Evolutionary conservation across 2,888 invertebrate genomes (phyloP).

Genomic region (Rhopalosiphum nymphaeae): DNA sequence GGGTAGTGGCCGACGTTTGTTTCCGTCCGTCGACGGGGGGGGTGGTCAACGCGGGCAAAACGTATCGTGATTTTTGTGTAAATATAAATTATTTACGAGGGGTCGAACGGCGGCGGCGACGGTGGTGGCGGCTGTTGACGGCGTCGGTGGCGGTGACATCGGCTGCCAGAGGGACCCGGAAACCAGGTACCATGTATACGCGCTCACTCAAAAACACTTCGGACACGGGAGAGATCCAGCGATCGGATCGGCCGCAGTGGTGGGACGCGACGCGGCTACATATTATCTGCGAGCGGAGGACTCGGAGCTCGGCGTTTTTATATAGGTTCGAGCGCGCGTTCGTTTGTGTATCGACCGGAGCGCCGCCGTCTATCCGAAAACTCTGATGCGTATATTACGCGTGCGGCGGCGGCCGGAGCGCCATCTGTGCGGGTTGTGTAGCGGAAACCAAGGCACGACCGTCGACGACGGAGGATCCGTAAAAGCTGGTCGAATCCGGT

Average conservation of each 20-base stretch:
- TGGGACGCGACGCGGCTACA: slow-evolving; percentile 40
- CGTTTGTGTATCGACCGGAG: not conserved
- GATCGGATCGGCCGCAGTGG: slow-evolving; percentile 26
- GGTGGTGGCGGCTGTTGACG: not conserved
- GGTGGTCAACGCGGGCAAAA: not conserved
- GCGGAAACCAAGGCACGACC: not conserved
- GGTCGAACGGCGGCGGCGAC: not conserved
- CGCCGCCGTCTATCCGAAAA: not conserved
- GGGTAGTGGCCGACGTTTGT: not conserved
- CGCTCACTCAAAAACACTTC: not conserved
- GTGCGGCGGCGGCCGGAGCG: not conserved
- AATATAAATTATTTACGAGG: not conserved
- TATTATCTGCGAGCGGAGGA: slow-evolving; percentile 35
- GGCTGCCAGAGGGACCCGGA: not conserved
- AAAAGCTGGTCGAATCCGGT: not conserved
- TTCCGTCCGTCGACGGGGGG: not conserved
- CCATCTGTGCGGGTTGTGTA: not conserved
- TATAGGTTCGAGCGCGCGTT: not conserved
- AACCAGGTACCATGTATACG: not conserved
- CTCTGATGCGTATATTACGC: not conserved
- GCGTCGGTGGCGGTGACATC: not conserved
- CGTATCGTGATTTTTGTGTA: not conserved
- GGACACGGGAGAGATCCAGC: slow-evolving; percentile 4
- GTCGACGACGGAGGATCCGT: not conserved
- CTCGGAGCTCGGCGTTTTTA: slow-evolving; percentile 27